These are phyloP conservation scores for Leguminivora glycinivorella DNA, from an alignment of 1,140 invertebrate genomes.

Conservation along the genomic window DNA sequence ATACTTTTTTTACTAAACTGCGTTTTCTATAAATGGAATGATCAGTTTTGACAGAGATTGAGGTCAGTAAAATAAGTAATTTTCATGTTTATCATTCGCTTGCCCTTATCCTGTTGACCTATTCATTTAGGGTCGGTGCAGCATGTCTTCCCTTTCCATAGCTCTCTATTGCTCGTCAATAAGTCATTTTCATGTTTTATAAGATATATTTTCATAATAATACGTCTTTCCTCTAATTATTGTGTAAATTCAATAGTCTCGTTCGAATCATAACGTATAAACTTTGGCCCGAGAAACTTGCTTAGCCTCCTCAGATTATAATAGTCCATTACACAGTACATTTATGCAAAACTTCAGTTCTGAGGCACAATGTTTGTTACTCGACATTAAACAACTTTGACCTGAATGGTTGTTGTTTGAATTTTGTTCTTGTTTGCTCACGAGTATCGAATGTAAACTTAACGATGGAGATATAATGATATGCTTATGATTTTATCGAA, in stretches of 20 bases:
- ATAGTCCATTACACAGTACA: not conserved
- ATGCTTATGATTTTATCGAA: not conserved
- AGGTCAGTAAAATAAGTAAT: too few relatives aligned
- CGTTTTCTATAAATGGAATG: too few relatives aligned
- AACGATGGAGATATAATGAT: not conserved
- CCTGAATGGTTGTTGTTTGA: conserved; percentile 9
- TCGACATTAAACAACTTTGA: conserved; percentile 19
- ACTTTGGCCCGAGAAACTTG: not conserved
- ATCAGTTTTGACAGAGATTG: too few relatives aligned
- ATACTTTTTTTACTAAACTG: too few relatives aligned
- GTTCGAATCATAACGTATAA: not conserved
- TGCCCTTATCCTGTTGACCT: too few relatives aligned
- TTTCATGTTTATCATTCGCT: too few relatives aligned
- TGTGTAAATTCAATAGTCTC: conserved; percentile 1
- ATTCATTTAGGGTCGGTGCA: too few relatives aligned
- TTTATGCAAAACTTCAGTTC: not conserved
- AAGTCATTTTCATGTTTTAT: not conserved
- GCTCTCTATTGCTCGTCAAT: too few relatives aligned
- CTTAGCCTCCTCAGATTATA: not conserved
- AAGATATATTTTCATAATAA: not conserved
- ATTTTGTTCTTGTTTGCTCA: conserved; percentile 7
- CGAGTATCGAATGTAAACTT: not conserved
- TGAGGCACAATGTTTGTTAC: conserved; percentile 17
- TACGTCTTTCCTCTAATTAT: not conserved
- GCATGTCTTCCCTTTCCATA: too few relatives aligned